phyloP scores from a whole-genome alignment of 2,797 vertebrate genomes.

The Hafferia zeledoni region DNA sequence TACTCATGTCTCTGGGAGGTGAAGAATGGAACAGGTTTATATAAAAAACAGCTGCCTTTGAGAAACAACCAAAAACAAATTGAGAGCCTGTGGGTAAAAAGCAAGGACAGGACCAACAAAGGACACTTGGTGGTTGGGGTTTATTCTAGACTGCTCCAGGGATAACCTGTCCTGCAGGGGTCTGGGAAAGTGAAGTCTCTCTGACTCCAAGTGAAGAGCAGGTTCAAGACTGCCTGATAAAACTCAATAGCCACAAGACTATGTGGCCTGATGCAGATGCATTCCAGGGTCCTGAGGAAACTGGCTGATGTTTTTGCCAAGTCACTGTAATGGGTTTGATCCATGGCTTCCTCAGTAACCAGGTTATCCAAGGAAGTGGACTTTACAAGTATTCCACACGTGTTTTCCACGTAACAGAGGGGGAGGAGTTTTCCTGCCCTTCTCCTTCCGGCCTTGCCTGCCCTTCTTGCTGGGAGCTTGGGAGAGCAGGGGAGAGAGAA shows the following conservation, averaged over 20 bases:
- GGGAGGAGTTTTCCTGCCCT: too few relatives aligned
- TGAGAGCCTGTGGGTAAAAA: neutral
- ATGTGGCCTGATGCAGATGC: neutral
- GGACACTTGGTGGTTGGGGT: neutral
- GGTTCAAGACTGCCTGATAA: neutral
- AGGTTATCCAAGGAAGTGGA: too few relatives aligned
- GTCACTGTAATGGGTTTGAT: too few relatives aligned
- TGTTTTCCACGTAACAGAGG: too few relatives aligned
- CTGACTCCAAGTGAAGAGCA: neutral
- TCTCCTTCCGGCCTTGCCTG: too few relatives aligned
- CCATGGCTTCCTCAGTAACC: too few relatives aligned
- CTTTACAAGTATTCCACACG: too few relatives aligned
- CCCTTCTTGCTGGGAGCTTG: too few relatives aligned
- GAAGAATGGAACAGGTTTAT: neutral
- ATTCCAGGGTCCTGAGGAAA: neutral
- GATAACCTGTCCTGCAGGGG: neutral
- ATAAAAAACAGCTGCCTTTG: neutral
- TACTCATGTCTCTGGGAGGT: neutral
- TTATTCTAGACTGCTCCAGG: neutral
- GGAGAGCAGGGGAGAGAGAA: too few relatives aligned
- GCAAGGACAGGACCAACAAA: neutral
- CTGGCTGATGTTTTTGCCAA: neutral
- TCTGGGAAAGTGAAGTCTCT: neutral
- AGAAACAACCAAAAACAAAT: neutral
- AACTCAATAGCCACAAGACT: neutral